phyloP scores from a whole-genome alignment of 2,113 vertebrate genomes.

The Balaeniceps rex region DNA sequence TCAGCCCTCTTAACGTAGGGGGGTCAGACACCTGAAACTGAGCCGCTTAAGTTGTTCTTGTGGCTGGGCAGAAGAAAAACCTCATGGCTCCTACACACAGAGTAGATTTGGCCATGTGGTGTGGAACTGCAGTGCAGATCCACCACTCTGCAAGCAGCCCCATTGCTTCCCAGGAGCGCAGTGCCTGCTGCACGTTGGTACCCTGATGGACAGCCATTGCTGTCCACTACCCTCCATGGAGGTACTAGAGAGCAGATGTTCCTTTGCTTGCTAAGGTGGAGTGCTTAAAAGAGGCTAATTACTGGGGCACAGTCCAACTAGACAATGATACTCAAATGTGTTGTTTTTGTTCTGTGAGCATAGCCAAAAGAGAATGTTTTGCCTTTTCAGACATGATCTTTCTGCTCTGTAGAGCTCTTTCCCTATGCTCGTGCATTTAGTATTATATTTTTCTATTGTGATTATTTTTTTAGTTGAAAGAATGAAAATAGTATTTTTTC shows the following conservation, averaged over 20 bases:
- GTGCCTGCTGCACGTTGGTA: neutral
- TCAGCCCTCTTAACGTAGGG: neutral
- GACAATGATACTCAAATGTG: neutral
- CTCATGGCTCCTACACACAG: neutral
- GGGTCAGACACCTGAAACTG: neutral
- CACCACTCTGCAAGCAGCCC: neutral
- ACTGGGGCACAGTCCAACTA: neutral
- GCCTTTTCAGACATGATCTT: neutral
- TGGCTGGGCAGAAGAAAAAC: neutral
- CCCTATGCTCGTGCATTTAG: neutral
- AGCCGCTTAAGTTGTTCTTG: neutral
- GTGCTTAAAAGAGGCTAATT: neutral
- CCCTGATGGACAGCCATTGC: neutral
- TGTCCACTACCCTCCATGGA: rapidly evolving
- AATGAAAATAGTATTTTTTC: neutral
- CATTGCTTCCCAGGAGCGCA: neutral
- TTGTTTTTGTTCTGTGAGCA: neutral
- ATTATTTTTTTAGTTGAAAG: neutral
- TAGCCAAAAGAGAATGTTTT: neutral
- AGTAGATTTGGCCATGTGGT: neutral
- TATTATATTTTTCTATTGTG: neutral
- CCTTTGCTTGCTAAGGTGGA: neutral
- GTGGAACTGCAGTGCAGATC: neutral
- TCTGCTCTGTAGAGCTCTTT: neutral
- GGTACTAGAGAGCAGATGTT: neutral